Base-by-base conservation (phyloP, 2,797 vertebrate species). In the Loris lydekkerianus region DNA sequence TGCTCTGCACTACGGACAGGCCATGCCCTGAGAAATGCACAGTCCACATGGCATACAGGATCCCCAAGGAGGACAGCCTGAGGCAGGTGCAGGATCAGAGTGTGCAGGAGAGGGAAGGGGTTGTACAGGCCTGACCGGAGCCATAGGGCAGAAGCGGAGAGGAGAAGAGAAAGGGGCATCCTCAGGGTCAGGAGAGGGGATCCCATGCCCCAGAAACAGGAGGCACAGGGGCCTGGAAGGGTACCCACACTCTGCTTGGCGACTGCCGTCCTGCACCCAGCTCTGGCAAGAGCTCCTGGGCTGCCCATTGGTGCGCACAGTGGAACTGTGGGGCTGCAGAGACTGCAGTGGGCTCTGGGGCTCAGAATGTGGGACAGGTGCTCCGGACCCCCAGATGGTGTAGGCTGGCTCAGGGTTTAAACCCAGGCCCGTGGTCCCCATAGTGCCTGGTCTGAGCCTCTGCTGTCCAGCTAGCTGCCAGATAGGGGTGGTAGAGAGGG, bases 221-320 rank as follows among this genome's bases (percentile, higher is more conserved):
- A 5, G 4, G 37, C 2, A 1, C 25, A 15, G 65, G 34, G 82
- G 31, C 31, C 5, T 31, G 29, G 46, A 49, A 20, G 29, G 29
- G 46, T 1, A 10, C 82, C 18, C 11, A 29, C 61, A 4, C 10
- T 25, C 63, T 4, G 0, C 3, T 11, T 67, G 63, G 29, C 34
- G 20, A n/a, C 13, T 4, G 0, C 8, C 14, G 17, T 43, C 17
- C 13, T 1, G 0, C 25, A 21, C 18, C 0, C 0, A 18, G 46
- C 11, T 3, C 43, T 37, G 25, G 43, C 4, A 7, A 29, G 25
- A 7, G 23, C 25, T 14, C 7, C n/a, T 0, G 11, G 58, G 23
- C 10, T 17, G 65, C 8, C 0, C 10, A 0, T 31, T 3, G 1
- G 9, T 13, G 21, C 49, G 53, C 49, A 78, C 46, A 80, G n/a